Percentiles rank a stretch among this genome's conserved stretches.
These are phyloP conservation scores for Limenitis camilla DNA, from an alignment of 2,888 invertebrate genomes.

Conservation along the genomic window DNA sequence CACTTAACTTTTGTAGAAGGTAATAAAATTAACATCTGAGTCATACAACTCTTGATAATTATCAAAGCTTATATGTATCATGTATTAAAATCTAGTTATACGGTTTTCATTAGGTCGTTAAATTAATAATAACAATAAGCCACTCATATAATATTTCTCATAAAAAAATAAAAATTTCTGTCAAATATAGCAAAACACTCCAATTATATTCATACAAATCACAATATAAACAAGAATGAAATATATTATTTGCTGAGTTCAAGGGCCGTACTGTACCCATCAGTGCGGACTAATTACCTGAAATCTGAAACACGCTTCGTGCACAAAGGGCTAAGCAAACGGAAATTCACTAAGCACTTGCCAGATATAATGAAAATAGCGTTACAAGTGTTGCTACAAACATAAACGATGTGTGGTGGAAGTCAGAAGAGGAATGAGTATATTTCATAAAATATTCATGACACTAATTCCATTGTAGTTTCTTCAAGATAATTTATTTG, in stretches of 20 bases:
- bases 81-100: too few relatives aligned
- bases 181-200: too few relatives aligned
- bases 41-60: neutral
- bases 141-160: too few relatives aligned
- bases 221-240: neutral
- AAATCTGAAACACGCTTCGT: conserved; percentile 18
- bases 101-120: too few relatives aligned
- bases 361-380: conserved; percentile 40
- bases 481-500: neutral
- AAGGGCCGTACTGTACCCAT: conserved; percentile 3
- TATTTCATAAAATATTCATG: neutral
- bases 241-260: conserved; percentile 3
- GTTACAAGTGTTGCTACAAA: conserved; percentile 38
- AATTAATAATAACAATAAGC: too few relatives aligned
- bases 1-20: neutral
- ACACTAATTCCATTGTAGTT: neutral
- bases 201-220: neutral
- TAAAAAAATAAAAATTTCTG: too few relatives aligned
- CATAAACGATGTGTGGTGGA: conserved; percentile 18
- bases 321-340: conserved; percentile 27
- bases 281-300: conserved; percentile 16
- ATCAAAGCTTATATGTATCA: too few relatives aligned
- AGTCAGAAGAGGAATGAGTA: neutral
- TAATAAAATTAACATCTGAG: conserved; percentile 1
- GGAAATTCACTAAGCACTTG: conserved; percentile 34